Evolutionary conservation across 2,888 invertebrate genomes (phyloP), one percentile per base, ranked within the genome.

Genomic region (Nineta flava): DNA sequence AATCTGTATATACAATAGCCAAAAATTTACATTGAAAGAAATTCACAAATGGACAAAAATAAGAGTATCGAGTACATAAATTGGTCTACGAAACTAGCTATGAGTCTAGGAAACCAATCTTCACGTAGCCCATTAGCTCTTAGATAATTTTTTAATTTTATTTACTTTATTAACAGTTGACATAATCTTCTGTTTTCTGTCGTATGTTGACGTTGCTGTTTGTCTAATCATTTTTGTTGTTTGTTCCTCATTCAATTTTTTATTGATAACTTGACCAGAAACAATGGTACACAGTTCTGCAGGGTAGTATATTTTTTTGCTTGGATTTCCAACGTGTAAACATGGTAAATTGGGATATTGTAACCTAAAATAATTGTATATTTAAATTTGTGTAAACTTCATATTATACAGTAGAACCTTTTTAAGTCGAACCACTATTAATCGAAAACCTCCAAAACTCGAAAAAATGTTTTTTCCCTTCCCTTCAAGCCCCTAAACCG

Each of bases 221-320:
- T 76, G 73, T 61, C 70, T 78, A 48, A 97, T 93, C 91, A 99
- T 93, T 1, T 74, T 77, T 0, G 84, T 71, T 0, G 94, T 86
- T 66, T 96, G 95, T 31, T 63, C 70, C 31, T 91, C 86, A 6
- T 81, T 83, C 61, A 96, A 72, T 65, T 93, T 93, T 59, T 77
- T 74, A 57, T 81, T 81, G 49, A 83, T 76, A 1, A 66, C 59
- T 64, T 97, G 95, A 1, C 88, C 91, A 38, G 75, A 74, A 1
- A 82, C 72, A 16, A 97, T 79, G 9, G 73, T 74, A 59, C 92
- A 83, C 9, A 92, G 70, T 69, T 96, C 96, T 38, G 84, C 67
- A 0, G 96, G 96, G 50, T 94, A 72, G 57, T 79, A 80, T 45
- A 90, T 84, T 52, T 74, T 77, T 58, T 79, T 83, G 10, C 69